Conservation (phyloP, 2,113 vertebrate species). For the Beaufortia kweichowensis region DNA sequence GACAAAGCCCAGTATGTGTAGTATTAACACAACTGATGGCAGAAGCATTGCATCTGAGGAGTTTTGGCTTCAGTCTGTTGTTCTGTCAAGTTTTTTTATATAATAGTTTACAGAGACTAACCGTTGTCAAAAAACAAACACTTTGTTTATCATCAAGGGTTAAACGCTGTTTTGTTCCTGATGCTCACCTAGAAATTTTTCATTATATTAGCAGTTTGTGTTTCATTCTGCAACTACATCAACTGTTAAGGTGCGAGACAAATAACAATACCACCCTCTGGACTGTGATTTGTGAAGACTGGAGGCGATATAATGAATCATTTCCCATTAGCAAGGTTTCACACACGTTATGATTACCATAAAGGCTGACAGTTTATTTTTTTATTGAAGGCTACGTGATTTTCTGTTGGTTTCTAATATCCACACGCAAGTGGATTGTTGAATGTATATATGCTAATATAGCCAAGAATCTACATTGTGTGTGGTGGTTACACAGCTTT, state of each 20-base stretch:
- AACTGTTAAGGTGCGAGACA: constrained; percentile 40
- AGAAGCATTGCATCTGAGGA: background rate
- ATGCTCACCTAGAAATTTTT: background rate
- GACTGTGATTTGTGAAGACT: constrained; percentile 34
- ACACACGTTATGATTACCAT: background rate
- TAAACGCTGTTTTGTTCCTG: background rate
- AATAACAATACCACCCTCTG: constrained; percentile 45
- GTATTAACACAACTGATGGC: constrained; percentile 16
- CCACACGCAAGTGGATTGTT: background rate
- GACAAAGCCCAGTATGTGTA: constrained; percentile 29
- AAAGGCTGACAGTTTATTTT: constrained; percentile 10
- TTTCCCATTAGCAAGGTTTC: constrained; percentile 35
- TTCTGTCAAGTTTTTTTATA: constrained; percentile 10
- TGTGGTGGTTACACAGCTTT: background rate
- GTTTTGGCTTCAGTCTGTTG: background rate
- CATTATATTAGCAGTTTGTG: constrained; percentile 17
- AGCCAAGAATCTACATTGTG: background rate
- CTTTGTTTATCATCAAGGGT: background rate
- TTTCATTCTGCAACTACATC: constrained; percentile 36
- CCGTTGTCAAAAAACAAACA: background rate
- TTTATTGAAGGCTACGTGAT: background rate
- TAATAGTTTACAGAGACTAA: background rate
- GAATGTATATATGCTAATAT: constrained; percentile 5
- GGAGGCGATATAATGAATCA: constrained; percentile 29
- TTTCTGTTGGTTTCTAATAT: background rate